These are phyloP conservation scores for Agrilus planipennis DNA, from an alignment of 1,140 invertebrate species.

Conservation along the genomic window DNA sequence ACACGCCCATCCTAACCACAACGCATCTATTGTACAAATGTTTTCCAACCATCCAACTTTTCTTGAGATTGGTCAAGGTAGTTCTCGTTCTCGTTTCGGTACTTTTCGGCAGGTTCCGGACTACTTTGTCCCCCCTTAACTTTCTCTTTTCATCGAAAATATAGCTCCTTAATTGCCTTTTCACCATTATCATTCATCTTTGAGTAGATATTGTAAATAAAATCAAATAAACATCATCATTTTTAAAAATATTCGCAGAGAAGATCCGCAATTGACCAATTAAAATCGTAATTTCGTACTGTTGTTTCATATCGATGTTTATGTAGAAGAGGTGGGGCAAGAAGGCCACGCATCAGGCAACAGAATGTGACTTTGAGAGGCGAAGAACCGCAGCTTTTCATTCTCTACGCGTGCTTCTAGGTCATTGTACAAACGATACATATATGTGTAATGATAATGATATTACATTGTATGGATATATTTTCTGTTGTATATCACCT, in stretches of 20 bases:
- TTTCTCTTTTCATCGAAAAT: conserved; percentile 21
- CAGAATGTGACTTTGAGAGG: conserved; percentile 11
- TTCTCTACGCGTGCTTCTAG: conserved; percentile 11
- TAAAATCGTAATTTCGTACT: conserved; percentile 1
- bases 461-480: conserved; percentile 2
- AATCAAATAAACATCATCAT: background rate
- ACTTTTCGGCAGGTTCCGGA: conserved; percentile 13
- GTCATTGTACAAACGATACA: conserved; percentile 4
- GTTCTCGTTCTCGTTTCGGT: conserved; percentile 16
- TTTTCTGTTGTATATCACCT: background rate
- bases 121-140: conserved; percentile 14
- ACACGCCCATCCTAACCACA: background rate
- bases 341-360: conserved; percentile 3
- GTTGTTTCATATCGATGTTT: conserved; percentile 3
- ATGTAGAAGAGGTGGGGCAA: background rate
- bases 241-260: background rate
- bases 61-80: conserved; percentile 29
- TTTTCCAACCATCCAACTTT: conserved; percentile 10
- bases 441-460: background rate
- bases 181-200: background rate
- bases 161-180: background rate
- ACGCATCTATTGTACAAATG: background rate
- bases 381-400: conserved; percentile 9
- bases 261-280: background rate
- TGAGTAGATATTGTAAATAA: background rate